Evolutionary conservation across 2,797 vertebrate genomes (phyloP).

Genomic region (Phoeniculus purpureus): DNA sequence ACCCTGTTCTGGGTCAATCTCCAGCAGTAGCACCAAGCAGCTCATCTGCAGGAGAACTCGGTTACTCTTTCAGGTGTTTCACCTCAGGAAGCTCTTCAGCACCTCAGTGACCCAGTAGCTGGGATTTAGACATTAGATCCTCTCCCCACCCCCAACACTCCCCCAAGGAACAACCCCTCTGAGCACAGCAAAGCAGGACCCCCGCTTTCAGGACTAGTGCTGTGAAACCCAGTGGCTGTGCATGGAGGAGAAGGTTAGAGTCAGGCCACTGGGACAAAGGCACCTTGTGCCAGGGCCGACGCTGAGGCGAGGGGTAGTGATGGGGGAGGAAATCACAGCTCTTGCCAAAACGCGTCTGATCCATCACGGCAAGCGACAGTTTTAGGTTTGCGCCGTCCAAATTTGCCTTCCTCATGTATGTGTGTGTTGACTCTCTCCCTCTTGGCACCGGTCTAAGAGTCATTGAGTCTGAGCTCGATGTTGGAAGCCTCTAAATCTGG

Average conservation of each 20-base stretch:
- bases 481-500: conserved; percentile 43
- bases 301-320: not conserved
- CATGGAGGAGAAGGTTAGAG: not conserved
- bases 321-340: not conserved
- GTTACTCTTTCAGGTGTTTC: not conserved
- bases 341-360: not conserved
- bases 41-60: fast-evolving
- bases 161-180: not conserved
- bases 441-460: not conserved
- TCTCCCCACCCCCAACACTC: not conserved
- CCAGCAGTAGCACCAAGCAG: not conserved
- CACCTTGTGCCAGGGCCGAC: not conserved
- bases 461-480: conserved; percentile 41
- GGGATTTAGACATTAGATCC: not conserved
- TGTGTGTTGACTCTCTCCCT: not conserved
- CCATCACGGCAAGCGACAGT: not conserved
- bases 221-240: not conserved
- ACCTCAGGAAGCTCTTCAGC: not conserved
- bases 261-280: not conserved
- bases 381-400: conserved; percentile 42
- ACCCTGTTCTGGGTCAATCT: not conserved
- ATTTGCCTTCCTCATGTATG: not conserved
- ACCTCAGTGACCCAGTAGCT: not conserved
- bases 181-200: not conserved
- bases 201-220: not conserved